A percentile compares a stretch with the other conserved stretches of the same genome.
Evolutionary conservation across 2,113 vertebrate genomes (phyloP).

Genomic region (Benitochromis conjunctus): DNA sequence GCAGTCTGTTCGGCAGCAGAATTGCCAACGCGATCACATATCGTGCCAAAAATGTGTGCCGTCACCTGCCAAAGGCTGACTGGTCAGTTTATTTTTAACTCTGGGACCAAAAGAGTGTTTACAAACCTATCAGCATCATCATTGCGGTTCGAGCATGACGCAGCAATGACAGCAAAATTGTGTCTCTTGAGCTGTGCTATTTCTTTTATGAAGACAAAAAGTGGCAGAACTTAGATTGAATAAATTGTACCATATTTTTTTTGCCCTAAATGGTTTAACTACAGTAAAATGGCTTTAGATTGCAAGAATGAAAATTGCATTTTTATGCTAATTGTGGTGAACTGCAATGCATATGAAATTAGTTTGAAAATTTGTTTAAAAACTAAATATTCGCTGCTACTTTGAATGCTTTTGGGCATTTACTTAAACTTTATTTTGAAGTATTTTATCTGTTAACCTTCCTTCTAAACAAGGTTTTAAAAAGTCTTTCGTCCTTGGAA

Average conservation of each 20-base stretch:
- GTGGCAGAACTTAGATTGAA: neutral
- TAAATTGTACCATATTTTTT: neutral
- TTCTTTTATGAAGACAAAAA: neutral
- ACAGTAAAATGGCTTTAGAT: neutral
- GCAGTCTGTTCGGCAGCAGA: conserved; percentile 16
- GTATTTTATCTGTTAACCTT: neutral
- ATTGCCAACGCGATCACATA: neutral
- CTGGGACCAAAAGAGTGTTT: neutral
- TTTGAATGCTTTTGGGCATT: neutral
- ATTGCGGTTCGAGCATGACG: neutral
- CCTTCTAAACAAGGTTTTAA: neutral
- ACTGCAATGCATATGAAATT: neutral
- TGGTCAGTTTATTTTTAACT: conserved; percentile 42
- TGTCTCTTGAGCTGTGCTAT: neutral
- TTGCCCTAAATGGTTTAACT: neutral
- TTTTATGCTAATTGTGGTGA: neutral
- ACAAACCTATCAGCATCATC: neutral
- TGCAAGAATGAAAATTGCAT: neutral
- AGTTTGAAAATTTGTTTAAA: neutral
- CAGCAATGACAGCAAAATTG: neutral
- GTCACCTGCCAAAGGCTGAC: conserved; percentile 43
- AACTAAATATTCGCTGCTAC: neutral
- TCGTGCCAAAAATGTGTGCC: conserved; percentile 9
- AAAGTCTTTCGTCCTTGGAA: neutral
- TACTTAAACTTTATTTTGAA: neutral